A percentile compares a stretch with the other conserved stretches of the same genome.
Conservation (phyloP, 2,888 invertebrate genomes). For the Dynastes tityus region DNA sequence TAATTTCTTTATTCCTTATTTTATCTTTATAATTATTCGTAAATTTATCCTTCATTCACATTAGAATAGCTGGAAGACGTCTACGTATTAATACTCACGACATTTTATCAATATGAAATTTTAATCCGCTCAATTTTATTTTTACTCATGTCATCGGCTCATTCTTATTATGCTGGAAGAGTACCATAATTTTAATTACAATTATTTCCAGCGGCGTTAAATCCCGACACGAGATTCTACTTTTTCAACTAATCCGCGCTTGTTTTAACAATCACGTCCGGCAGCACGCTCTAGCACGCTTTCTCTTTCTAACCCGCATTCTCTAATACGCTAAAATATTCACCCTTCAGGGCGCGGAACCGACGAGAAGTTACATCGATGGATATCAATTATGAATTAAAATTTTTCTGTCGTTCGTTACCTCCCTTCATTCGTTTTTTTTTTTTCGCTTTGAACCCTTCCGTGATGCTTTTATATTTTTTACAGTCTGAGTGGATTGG, state of each 20-base stretch:
- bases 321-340: neutral
- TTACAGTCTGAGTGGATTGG: too few relatives aligned
- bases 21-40: too few relatives aligned
- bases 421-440: neutral
- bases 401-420: neutral
- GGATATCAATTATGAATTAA: constrained; percentile 18
- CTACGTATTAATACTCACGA: too few relatives aligned
- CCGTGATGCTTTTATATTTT: too few relatives aligned
- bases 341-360: neutral
- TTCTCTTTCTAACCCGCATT: neutral
- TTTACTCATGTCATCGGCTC: too few relatives aligned
- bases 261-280: constrained; percentile 30
- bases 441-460: too few relatives aligned
- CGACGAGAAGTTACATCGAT: constrained; percentile 12
- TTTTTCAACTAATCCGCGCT: constrained; percentile 36
- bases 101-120: constrained; percentile 13
- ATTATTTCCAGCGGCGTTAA: too few relatives aligned
- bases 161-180: too few relatives aligned
- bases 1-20: too few relatives aligned
- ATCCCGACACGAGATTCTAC: constrained; percentile 36
- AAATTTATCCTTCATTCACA: too few relatives aligned
- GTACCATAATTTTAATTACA: too few relatives aligned
- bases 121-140: neutral
- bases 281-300: neutral
- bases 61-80: too few relatives aligned